These are phyloP conservation scores for Melanotaenia pygmaea DNA, from an alignment of 2,797 vertebrate genomes.

Conservation along the genomic window DNA sequence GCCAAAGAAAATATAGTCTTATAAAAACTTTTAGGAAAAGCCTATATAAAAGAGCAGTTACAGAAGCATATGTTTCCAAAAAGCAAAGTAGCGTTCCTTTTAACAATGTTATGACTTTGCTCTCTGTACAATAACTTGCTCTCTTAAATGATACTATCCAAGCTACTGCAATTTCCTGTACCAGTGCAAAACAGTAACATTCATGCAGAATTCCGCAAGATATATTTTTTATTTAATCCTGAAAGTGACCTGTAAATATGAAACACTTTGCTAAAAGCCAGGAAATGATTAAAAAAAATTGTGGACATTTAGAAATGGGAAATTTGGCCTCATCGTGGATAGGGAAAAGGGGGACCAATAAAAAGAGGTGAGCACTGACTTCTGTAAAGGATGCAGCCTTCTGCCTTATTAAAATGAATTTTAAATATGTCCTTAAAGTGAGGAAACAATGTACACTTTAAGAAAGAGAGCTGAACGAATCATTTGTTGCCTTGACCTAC, in stretches of 20 bases:
- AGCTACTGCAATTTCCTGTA: slow-evolving; percentile 18
- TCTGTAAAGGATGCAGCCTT: slow-evolving; percentile 21
- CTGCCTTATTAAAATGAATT: slow-evolving; percentile 61
- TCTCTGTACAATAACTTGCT: slow-evolving; percentile 9
- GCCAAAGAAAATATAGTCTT: slow-evolving; percentile 8
- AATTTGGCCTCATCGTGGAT: slow-evolving; percentile 27
- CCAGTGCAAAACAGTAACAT: slow-evolving; percentile 11
- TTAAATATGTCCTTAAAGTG: slow-evolving; percentile 57
- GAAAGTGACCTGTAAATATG: slow-evolving; percentile 41
- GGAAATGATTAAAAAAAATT: slow-evolving; percentile 38
- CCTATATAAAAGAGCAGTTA: slow-evolving; percentile 1
- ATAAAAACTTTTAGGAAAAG: slow-evolving; percentile 21
- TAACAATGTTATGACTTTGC: slow-evolving; percentile 21
- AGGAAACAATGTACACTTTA: slow-evolving; percentile 38
- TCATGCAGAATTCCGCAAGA: slow-evolving; percentile 24
- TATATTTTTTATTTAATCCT: slow-evolving; percentile 33
- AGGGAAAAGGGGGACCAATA: slow-evolving; percentile 5
- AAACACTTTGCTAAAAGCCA: slow-evolving; percentile 45
- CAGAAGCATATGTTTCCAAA: slow-evolving; percentile 9
- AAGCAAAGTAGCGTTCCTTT: slow-evolving; percentile 17
- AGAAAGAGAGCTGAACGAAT: slow-evolving; percentile 43
- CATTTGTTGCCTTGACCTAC: slow-evolving; percentile 54
- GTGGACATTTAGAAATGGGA: slow-evolving; percentile 36
- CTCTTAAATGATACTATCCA: slow-evolving; percentile 11
- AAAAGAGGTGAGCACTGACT: slow-evolving; percentile 13